Evolutionary conservation across 2,888 invertebrate genomes (phyloP).

Genomic region (Archaeoteleia sp.): DNA sequence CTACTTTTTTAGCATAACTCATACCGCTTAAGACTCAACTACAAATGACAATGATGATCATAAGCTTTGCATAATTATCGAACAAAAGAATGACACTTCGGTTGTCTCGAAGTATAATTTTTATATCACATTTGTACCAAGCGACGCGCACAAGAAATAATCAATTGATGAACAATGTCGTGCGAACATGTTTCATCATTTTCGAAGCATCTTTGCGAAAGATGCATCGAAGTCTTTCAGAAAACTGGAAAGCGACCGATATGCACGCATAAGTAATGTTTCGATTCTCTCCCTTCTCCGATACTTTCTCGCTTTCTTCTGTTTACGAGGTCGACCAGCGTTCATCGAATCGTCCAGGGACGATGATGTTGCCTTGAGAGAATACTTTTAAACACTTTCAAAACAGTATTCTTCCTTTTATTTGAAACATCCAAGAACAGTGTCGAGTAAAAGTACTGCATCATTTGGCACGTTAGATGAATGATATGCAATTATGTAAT

Average conservation of each 20-base stretch:
- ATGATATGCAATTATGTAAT: no score
- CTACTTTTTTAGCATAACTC: no score
- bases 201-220: slow-evolving; percentile 6
- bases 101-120: no score
- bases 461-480: slow-evolving; percentile 1
- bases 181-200: no score
- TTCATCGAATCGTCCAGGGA: slow-evolving; percentile 60
- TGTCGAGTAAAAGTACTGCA: slow-evolving; percentile 8
- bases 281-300: slow-evolving; percentile 46
- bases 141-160: background rate
- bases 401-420: slow-evolving; percentile 44
- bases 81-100: background rate
- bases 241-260: slow-evolving; percentile 54
- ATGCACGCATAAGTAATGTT: slow-evolving; percentile 45
- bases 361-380: slow-evolving; percentile 65
- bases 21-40: no score
- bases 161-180: no score
- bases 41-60: no score
- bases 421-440: slow-evolving; percentile 13
- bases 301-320: slow-evolving; percentile 72
- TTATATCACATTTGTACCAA: background rate
- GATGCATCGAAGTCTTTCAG: slow-evolving; percentile 21
- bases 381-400: slow-evolving; percentile 36
- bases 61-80: no score
- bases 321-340: slow-evolving; percentile 68